Percentiles rank a stretch among this genome's conserved stretches.
phyloP scores from a whole-genome alignment of 2,888 invertebrate species.

The Cephus pygmeus region DNA sequence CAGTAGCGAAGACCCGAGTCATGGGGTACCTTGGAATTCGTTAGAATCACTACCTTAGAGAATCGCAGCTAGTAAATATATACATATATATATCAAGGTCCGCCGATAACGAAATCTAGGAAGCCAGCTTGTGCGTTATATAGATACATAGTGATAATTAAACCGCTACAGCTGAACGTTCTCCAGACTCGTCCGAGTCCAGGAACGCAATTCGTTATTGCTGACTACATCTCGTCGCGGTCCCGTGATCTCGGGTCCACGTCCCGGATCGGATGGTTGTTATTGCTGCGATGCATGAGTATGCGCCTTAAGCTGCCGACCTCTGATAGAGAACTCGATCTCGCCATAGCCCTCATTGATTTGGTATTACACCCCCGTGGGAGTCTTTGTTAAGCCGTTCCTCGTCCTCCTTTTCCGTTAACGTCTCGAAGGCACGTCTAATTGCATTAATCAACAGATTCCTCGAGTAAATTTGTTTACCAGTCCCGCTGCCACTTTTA shows the following conservation, averaged over 20 bases:
- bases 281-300: neutral
- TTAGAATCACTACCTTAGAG: neutral
- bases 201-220: neutral
- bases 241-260: neutral
- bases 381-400: neutral
- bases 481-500: neutral
- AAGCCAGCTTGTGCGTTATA: neutral
- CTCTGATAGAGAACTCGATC: neutral
- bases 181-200: neutral
- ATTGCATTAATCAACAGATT: slow-evolving; percentile 45
- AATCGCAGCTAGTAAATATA: neutral
- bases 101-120: neutral
- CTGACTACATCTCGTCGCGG: neutral
- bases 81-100: too few species aligned
- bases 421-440: slow-evolving; percentile 13
- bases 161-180: neutral
- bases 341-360: neutral
- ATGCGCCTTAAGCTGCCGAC: neutral
- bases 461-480: slow-evolving; percentile 43
- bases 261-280: neutral
- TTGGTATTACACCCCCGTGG: neutral
- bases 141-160: neutral
- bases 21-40: neutral
- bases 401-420: neutral
- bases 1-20: neutral